Base-by-base conservation (phyloP, 37 sponge, comb jelly and placozoan species). In the Aphrocallistes beatrix region DNA sequence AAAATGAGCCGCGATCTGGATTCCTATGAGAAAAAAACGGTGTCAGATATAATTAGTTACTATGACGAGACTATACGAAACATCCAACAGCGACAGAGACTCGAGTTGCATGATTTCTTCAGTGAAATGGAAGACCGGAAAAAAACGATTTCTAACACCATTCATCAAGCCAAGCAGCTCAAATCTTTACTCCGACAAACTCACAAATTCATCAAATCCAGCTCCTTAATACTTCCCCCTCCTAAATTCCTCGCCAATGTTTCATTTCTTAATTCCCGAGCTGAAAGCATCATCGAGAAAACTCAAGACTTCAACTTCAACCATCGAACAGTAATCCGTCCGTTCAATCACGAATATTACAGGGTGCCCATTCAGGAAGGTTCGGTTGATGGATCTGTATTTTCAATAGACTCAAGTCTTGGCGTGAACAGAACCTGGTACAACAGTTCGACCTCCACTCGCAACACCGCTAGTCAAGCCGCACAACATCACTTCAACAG, bases 91-190 rank as follows among this genome's bases (percentile, higher is more conserved):
- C 10, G 75, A 60, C 75, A 60, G 34, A 19, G 75, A 19, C 21
- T 60, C 17, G 75, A 60, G 34, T 30, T 60, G 10, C 10, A 60
- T 13, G 75, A 30, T 28, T 60, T 60, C 75, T 60, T 60, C 34
- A 60, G 32, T 30, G 75, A 60, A 60, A 60, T 60, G 75, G 75
- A 60, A 13, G n/a, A 1, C 21, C 10, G 75, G n/a, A 60, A 28
- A 13, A 60, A 19, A 25, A 25, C 75, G 34, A 60, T 60, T 21
- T 60, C 21, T 6, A 60, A 60, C n/a, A 60, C 75, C 8, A 28
- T 60, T 60, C 75, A 60, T 13, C 75, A 60, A 13, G 75, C 75
- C n/a, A 60, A 60, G n/a, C 75, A 60, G n/a, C 75, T 60, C 17
- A 60, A 60, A 60, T 60, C 75, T 6, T 60, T 60, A 6, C 34